Conservation (phyloP, 1,140 invertebrate species). For the Zaprionus vittiger region DNA sequence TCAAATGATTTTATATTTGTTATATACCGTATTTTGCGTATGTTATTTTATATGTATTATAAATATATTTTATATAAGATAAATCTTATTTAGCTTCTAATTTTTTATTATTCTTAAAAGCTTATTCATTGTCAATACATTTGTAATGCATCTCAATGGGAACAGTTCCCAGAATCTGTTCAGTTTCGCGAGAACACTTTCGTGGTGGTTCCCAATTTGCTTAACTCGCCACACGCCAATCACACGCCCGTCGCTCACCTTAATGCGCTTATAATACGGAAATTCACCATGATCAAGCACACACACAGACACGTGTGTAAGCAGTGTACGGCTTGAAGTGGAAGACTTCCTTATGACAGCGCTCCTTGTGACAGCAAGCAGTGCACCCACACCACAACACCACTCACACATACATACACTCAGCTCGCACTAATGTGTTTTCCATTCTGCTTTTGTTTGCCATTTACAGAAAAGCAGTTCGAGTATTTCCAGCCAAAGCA, state of each 20-base stretch:
- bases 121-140: background rate
- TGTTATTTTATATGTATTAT: no score
- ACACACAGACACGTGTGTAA: background rate
- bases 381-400: conserved; percentile 46
- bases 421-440: conserved; percentile 46
- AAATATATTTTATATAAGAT: no score
- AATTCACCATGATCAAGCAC: conserved; percentile 25
- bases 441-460: conserved; percentile 54
- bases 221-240: conserved; percentile 8
- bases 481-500: conserved; percentile 81
- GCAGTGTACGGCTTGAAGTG: conserved; percentile 6
- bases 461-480: conserved; percentile 84
- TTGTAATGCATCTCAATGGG: background rate
- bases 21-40: no score
- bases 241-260: background rate
- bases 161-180: conserved; percentile 6
- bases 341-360: conserved; percentile 60
- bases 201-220: conserved; percentile 2
- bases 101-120: background rate
- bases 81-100: no score
- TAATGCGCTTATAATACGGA: conserved; percentile 44
- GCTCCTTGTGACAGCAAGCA: conserved; percentile 42
- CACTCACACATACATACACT: conserved; percentile 13
- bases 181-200: conserved; percentile 2
- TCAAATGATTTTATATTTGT: no score